These are phyloP conservation scores for Coracopsis vasa DNA, from an alignment of 2,113 vertebrate species.

Conservation along the genomic window DNA sequence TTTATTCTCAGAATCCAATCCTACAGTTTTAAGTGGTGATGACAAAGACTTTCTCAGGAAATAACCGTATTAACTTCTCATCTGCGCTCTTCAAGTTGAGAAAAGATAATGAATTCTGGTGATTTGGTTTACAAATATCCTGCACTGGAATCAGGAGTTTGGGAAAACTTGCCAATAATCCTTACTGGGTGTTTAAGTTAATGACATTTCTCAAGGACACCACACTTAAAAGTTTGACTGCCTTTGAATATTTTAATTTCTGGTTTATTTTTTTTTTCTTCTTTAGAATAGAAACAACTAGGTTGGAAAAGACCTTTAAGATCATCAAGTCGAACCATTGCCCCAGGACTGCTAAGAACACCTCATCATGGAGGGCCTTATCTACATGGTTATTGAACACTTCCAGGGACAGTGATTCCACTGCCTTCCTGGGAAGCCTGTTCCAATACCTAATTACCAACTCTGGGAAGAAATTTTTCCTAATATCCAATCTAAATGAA, in stretches of 20 bases:
- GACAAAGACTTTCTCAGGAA: background rate
- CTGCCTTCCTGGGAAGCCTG: background rate
- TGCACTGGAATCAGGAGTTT: background rate
- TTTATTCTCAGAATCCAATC: background rate
- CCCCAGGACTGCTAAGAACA: background rate
- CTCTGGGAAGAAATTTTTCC: background rate
- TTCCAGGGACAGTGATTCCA: background rate
- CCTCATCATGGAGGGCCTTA: background rate
- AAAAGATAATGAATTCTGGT: background rate
- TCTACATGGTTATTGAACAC: background rate
- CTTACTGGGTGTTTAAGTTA: background rate
- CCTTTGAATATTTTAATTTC: background rate
- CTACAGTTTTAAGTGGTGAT: background rate
- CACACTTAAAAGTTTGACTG: background rate
- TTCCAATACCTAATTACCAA: background rate
- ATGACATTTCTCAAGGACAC: background rate
- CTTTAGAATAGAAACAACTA: background rate
- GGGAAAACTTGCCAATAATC: background rate
- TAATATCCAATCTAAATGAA: background rate
- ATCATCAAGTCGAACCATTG: background rate
- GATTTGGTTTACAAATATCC: background rate
- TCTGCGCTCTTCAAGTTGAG: background rate
- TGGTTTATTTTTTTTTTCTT: background rate
- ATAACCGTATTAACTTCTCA: background rate
- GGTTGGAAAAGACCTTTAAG: background rate